Base-by-base conservation (phyloP, 1,140 invertebrate species). In the Geopemphigus sp. region DNA sequence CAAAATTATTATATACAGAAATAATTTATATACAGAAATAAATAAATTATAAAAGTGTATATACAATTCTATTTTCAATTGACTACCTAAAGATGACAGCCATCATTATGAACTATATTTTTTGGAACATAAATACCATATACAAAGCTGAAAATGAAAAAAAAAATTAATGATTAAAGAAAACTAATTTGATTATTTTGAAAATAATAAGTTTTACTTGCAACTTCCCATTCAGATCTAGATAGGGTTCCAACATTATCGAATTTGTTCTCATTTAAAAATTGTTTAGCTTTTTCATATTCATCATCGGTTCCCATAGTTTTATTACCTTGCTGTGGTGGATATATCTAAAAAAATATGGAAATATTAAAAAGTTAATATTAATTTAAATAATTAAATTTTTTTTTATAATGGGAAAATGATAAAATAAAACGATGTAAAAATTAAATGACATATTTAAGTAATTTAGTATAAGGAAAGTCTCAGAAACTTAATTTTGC, bases 191-290 rank as follows among this genome's bases (percentile, higher is more conserved):
- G n/a, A 76, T 64, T 70, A 82, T 82, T 81, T 47, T 64, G 82
- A 57, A 61, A 80, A 39, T 12, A 81, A 88, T 86, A 81, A 63
- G 82, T 89, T 90, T 92, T 88, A 94, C 94, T 93, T 81, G 92
- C 90, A 78, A 93, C 95, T 87, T 98, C 95, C 97, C 96, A 98
- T 87, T 98, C 96, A 22, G 91, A 90, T 83, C 90, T 89, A 15
- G 94, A 95, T 80, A 98, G 87, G 19, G 96, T 98, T 24, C 92
- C 92, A 81, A 93, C 85, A 80, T 85, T 87, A n/a, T 84, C 83
- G 83, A 83, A 85, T 82, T 84, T 85, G 83, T 87, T 84, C 68
- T 84, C 83, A 81, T 90, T 86, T 82, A 89, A 86, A 84, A 89
- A 90, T 15, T 89, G 85, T 68, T 89, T 85, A 14, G 92, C 92